Base-by-base conservation (phyloP, 1,140 invertebrate species). In the Asobara japonica region DNA sequence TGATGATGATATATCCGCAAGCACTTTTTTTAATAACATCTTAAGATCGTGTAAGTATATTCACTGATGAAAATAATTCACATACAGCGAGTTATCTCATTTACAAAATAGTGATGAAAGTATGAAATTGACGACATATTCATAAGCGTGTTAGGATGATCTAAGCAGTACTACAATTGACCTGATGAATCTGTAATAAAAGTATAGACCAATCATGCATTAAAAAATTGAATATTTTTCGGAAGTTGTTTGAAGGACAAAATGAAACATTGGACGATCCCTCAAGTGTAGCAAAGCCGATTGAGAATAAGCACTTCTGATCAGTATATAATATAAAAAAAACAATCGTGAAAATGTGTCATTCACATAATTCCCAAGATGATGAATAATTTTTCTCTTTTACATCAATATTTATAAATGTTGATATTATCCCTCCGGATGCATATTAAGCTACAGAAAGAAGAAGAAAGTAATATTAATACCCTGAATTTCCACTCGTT, bases 401-500 rank as follows among this genome's bases (percentile, higher is more conserved):
- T 36, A 36, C 11, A 6, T 11, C 11, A 36, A 36, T 6, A 11
- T 10, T 18, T 27, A 56, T 20, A 27, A 51, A 56, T 56, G 51
- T 56, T 56, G 51, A 56, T 56, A 25, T 25, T 25, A 48, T 27
- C 41, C 38, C 38, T 67, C 31, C 22, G 33, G 30, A 65, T 65
- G 62, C 30, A 65, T n/a, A 60, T 36, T 38, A 65, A 65, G 33
- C 20, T 36, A 74, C 78, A 65, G 74, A 79, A 69, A 80, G 82
- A 83, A 81, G 78, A 83, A 33, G 41, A 65, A 18, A 27, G 7
- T 65, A 51, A 72, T 29, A 38, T 72, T 72, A 36, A 72, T 73
- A 93, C 92, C 92, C 92, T 91, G 91, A 93, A 93, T 91, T 93
- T 93, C 92, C 92, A 93, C 86, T 93, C 92, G 89, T 92, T 91